Evolutionary conservation across 2,797 vertebrate genomes (phyloP), one percentile per base, ranked within the genome.

Genomic region (Sphenodon punctatus): DNA sequence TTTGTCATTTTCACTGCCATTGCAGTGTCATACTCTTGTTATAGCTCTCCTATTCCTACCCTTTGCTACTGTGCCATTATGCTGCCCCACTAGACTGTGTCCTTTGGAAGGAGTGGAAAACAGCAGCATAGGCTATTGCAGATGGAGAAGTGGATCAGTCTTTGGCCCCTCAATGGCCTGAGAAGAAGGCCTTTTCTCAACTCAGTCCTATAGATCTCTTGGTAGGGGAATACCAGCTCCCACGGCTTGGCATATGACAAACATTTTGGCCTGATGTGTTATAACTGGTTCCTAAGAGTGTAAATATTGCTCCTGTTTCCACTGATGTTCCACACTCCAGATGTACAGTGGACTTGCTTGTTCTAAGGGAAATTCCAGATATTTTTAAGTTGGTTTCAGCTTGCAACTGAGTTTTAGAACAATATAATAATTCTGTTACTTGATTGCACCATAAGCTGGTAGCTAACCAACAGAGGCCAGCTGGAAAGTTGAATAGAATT

Each of bases 401-500:
- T 80, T 69, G 78, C 66, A 68, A 43, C 1, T 30, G 22, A 25
- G 8, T 48, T 76, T 58, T 60, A 11, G 23, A 46, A 55, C 36
- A n/a, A 3, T 38, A 32, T 11, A 39, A 39, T 71, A 60, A 3
- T 5, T 25, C 23, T 89, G 75, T 78, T 53, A 5, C 14, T 27
- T 12, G 71, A 53, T 30, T 12, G 70, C 8, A 5, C 4, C 3
- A 61, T 41, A 12, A 41, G 32, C n/a, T 60, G 5, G 11, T 75
- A 66, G 75, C 41, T 32, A 43, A 39, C 67, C 22, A 84, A 43
- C 38, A 87, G n/a, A 27, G 53, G 67, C 53, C 46, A 61, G 34
- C 2, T 82, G 49, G 74, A 59, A 63, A 79, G 49, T 78, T n/a
- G 72, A 45, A 67, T 75, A 67, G 49, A 58, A 84, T 84, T 69